phyloP scores from a whole-genome alignment of 2,113 vertebrate species.

The Lanius ludovicianus region DNA sequence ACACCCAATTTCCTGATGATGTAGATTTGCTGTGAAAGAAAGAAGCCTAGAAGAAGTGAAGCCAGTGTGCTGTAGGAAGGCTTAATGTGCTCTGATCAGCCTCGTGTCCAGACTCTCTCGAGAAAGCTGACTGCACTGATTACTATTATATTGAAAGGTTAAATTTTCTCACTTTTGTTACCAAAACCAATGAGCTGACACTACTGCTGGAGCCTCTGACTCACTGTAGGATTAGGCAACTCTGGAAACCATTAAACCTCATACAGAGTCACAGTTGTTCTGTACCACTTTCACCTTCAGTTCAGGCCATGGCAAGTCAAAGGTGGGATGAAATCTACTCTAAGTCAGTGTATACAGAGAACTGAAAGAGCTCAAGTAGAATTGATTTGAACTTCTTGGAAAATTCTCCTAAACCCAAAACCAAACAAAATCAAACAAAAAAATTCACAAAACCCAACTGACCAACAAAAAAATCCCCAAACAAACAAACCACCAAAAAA shows the following conservation, averaged over 20 bases:
- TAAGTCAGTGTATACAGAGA: background rate
- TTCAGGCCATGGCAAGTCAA: background rate
- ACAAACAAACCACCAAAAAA: background rate
- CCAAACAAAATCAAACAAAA: background rate
- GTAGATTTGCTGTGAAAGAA: background rate
- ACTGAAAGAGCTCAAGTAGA: background rate
- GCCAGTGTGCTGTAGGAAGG: background rate
- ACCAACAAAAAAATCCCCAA: background rate
- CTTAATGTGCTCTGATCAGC: background rate
- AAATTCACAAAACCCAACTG: background rate
- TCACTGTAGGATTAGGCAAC: background rate
- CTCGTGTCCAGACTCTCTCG: rapidly evolving
- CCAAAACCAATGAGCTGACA: background rate
- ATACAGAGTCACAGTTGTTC: background rate
- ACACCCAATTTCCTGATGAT: background rate
- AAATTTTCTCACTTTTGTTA: background rate
- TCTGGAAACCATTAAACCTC: background rate
- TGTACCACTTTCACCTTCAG: background rate
- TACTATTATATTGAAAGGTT: background rate
- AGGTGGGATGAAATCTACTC: background rate
- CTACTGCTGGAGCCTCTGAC: background rate
- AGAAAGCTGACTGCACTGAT: background rate
- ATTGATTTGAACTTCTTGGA: background rate
- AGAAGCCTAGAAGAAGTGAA: background rate
- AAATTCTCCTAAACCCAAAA: background rate